Base-by-base conservation (phyloP, 2,113 vertebrate species). In the Picathartes gymnocephalus region DNA sequence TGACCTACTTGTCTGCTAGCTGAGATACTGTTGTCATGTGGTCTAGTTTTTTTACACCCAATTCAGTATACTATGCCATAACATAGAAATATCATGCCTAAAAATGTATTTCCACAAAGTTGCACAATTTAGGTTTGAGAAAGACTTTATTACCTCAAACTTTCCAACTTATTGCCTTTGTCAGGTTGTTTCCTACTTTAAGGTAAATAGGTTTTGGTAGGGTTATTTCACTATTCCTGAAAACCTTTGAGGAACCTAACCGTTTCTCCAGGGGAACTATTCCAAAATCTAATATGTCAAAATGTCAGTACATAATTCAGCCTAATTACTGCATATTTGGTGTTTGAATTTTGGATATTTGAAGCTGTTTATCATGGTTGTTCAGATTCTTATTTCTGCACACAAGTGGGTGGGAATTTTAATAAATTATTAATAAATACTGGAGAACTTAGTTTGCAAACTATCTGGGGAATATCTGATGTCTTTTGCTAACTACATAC, bases 391-490 rank as follows among this genome's bases (percentile, higher is more conserved):
- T 47, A 78, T 51, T 93, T 91, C 72, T 94, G 33, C 33, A 69
- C 62, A 48, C 18, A 56, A 61, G 58, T 21, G 13, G 12, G 15
- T 48, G 2, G 2, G 21, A 70, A 79, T 91, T 91, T 89, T 87
- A 89, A 84, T 56, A 74, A 74, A 91, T 81, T 83, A 84, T 86
- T 88, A 68, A 93, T 92, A 94, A 81, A 81, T 72, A 61, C 28
- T 0, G 0, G n/a, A 61, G 27, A 72, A 40, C 18, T 64, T 81
- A 47, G 48, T 93, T 86, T 95, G 54, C n/a, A 81, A 47, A 87
- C n/a, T 53, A 13, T 72, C 37, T 53, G 25, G 18, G n/a, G 56
- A 89, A 58, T 28, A 81, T 35, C 61, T 68, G 48, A 81, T 81
- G 53, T 37, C 9, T 92, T 95, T 95, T 51, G 15, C 37, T 86